Evolutionary conservation across 1,140 invertebrate species (phyloP).

Genomic region (Druon quercuslanigerum): DNA sequence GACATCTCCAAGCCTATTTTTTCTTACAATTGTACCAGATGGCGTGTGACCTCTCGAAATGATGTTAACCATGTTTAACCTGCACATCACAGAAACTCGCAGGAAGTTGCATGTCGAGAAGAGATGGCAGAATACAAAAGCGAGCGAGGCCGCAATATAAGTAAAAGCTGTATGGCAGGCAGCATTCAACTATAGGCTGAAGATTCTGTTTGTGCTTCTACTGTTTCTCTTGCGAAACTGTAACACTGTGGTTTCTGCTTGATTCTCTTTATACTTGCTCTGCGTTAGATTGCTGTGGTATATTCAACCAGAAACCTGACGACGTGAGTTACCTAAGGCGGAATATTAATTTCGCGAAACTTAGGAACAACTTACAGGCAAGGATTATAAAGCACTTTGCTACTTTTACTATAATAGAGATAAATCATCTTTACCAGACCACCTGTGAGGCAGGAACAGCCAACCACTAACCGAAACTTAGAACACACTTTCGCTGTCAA

Average conservation of each 20-base stretch:
- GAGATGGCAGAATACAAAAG: background rate
- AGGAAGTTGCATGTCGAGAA: background rate
- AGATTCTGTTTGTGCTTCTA: conserved; percentile 10
- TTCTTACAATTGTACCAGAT: too few species aligned
- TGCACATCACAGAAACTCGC: background rate
- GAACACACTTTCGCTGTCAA: background rate
- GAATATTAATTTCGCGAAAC: conserved; percentile 2
- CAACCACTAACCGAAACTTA: too few species aligned
- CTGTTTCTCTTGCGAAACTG: conserved; percentile 15
- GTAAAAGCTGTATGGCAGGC: background rate
- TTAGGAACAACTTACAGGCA: background rate
- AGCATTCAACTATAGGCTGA: conserved; percentile 6
- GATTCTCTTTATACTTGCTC: background rate
- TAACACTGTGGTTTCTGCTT: conserved; percentile 6
- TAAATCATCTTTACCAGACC: background rate
- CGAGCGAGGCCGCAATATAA: background rate
- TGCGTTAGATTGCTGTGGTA: conserved; percentile 1
- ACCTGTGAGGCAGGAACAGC: background rate
- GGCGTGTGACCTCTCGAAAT: too few species aligned
- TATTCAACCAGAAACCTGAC: conserved; percentile 5
- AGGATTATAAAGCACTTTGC: conserved; percentile 8
- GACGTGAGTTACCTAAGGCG: background rate
- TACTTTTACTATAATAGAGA: background rate
- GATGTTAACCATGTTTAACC: too few species aligned
- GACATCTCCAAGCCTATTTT: too few species aligned